Evolutionary conservation across 1,140 invertebrate genomes (phyloP).

Genomic region (Agraylea sexmaculata): DNA sequence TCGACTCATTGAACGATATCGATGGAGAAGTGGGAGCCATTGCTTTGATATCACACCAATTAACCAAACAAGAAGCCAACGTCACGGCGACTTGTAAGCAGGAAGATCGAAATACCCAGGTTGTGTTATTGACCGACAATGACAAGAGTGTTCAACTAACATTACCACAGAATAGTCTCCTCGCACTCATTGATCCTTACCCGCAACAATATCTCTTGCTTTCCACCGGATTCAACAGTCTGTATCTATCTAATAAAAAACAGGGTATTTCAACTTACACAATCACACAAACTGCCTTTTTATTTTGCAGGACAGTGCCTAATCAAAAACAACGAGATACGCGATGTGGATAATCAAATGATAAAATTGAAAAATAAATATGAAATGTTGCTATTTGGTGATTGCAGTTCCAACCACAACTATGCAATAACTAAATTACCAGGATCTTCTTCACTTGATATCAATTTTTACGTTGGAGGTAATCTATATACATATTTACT

Average conservation of each 20-base stretch:
- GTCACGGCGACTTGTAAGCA: no score
- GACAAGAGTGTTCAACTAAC: constrained; percentile 2
- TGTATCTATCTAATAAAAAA: neutral
- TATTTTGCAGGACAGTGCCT: constrained; percentile 13
- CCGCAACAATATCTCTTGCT: constrained; percentile 4
- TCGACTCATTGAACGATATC: no score
- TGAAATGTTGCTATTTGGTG: constrained; percentile 13
- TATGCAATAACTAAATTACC: constrained; percentile 14
- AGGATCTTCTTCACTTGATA: constrained; percentile 4
- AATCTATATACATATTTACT: no score
- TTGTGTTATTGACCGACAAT: neutral
- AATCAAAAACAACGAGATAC: constrained; percentile 2
- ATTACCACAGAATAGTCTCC: neutral
- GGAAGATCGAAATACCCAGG: no score
- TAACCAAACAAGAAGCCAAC: no score
- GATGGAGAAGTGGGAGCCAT: no score
- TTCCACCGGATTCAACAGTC: constrained; percentile 8
- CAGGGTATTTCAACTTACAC: neutral
- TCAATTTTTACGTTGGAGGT: constrained; percentile 16
- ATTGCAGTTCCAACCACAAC: constrained; percentile 12
- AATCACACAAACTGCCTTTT: neutral
- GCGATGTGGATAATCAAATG: constrained; percentile 1
- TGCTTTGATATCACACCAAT: no score
- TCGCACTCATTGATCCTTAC: constrained; percentile 1
- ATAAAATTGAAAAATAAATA: constrained; percentile 2